Evolutionary conservation across 2,888 invertebrate species (phyloP).

Genomic region (Cryptocephalus moraei): DNA sequence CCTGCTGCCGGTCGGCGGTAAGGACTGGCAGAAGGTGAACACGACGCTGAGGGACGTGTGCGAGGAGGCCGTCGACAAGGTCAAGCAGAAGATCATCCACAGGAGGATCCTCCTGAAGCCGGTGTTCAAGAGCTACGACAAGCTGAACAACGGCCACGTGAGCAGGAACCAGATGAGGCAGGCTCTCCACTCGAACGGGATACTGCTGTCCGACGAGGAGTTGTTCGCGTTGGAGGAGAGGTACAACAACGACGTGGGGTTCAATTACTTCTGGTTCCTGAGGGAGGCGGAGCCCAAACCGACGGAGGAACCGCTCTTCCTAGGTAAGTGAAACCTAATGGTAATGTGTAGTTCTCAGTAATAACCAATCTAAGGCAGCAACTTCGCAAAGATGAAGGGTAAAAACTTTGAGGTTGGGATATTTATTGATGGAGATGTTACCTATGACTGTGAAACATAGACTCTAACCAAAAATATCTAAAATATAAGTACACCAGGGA

Average conservation of each 20-base stretch:
- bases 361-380: no score
- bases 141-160: constrained; percentile 64
- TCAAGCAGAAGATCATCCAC: constrained; percentile 50
- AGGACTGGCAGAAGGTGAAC: constrained; percentile 38
- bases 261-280: constrained; percentile 61
- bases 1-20: constrained; percentile 39
- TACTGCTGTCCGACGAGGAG: constrained; percentile 55
- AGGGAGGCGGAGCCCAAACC: constrained; percentile 48
- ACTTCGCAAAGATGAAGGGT: no score
- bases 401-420: no score
- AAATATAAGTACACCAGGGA: no score
- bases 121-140: constrained; percentile 61
- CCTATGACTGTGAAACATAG: no score
- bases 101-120: constrained; percentile 56
- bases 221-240: constrained; percentile 57
- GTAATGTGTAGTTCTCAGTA: no score
- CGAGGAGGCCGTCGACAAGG: constrained; percentile 51
- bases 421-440: no score
- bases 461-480: no score
- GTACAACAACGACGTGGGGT: constrained; percentile 65
- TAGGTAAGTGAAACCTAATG: constrained; percentile 15
- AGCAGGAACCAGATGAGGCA: constrained; percentile 59
- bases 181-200: constrained; percentile 55
- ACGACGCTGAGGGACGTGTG: constrained; percentile 29
- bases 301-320: constrained; percentile 33